Base-by-base conservation (phyloP, 2,888 invertebrate genomes). In the Leptogaster cylindrica region DNA sequence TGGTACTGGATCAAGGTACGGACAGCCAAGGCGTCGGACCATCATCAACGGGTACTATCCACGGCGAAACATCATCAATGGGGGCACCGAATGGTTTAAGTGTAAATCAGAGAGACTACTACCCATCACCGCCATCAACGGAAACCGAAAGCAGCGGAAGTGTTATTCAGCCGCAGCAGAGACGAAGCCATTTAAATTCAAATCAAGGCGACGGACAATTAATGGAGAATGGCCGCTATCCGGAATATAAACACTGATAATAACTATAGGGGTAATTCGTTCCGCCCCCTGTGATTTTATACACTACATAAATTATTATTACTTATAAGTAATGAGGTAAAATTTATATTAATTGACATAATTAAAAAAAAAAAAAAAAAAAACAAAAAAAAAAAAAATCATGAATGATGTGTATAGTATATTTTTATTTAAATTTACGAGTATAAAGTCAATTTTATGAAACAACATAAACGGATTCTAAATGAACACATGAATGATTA, bases 161-260 rank as follows among this genome's bases (percentile, higher is more conserved):
- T 77, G 82, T 79, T 76, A 82, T 79, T 74, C 81, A 77, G 72
- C 79, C 78, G 71, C 79, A 76, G 77, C 75, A 64, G 73, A 73
- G 69, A 71, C 74, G 70, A 73, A 74, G 71, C 79, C 75, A 81
- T 63, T 65, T 81, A 69, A 72, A 71, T 64, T 69, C 74, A 75
- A 73, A 77, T 78, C 78, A 78, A 77, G 78, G 78, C 79, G 79
- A 78, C 79, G 79, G 78, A 79, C 82, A 81, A 83, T 82, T 80
- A 83, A 83, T 82, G 84, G 84, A 83, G 84, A 85, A 82, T 77
- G 86, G 86, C 76, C 85, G 86, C 74, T 88, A 87, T 83, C 88
- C 89, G 80, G 89, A 89, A 84, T 89, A 89, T 85, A 89, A 88
- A 83, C 89, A 89, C 88, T 89, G 88, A 88, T 87, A 81, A 78